Percentiles rank a stretch among this genome's conserved stretches.
These are phyloP conservation scores for Heliconius congener DNA, from an alignment of 1,140 invertebrate genomes.

Conservation along the genomic window DNA sequence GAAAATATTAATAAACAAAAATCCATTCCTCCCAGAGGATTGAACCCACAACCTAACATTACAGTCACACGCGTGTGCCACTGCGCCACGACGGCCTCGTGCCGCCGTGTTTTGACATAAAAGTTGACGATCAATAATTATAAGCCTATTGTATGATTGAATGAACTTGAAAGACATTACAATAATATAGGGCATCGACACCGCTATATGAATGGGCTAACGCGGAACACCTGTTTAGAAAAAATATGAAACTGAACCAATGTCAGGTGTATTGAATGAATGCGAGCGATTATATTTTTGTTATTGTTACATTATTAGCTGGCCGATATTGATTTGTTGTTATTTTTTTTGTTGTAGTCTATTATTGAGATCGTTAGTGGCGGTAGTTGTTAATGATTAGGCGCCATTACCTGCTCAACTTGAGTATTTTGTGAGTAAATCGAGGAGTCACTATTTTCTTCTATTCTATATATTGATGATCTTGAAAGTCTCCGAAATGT, in stretches of 20 bases:
- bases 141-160: slow-evolving; percentile 72
- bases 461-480: background rate
- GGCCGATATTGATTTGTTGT: slow-evolving; percentile 45
- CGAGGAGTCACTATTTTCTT: background rate
- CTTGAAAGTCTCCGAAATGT: background rate
- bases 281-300: slow-evolving; percentile 63
- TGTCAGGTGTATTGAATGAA: slow-evolving; percentile 72
- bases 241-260: slow-evolving; percentile 55
- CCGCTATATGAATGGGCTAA: slow-evolving; percentile 57
- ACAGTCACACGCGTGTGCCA: too few species aligned
- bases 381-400: background rate
- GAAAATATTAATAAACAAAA: too few species aligned
- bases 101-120: slow-evolving; percentile 74
- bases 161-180: slow-evolving; percentile 75
- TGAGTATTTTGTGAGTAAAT: background rate
- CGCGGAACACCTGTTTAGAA: slow-evolving; percentile 71
- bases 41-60: too few species aligned
- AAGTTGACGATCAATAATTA: slow-evolving; percentile 70
- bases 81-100: background rate
- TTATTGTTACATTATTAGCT: slow-evolving; percentile 48
- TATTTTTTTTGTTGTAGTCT: slow-evolving; percentile 20
- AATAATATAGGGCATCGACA: slow-evolving; percentile 79
- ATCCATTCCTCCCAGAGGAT: too few species aligned
- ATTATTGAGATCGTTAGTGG: background rate
- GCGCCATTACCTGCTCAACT: background rate